Base-by-base conservation (phyloP, 2,113 vertebrate genomes). In the Alces alces region DNA sequence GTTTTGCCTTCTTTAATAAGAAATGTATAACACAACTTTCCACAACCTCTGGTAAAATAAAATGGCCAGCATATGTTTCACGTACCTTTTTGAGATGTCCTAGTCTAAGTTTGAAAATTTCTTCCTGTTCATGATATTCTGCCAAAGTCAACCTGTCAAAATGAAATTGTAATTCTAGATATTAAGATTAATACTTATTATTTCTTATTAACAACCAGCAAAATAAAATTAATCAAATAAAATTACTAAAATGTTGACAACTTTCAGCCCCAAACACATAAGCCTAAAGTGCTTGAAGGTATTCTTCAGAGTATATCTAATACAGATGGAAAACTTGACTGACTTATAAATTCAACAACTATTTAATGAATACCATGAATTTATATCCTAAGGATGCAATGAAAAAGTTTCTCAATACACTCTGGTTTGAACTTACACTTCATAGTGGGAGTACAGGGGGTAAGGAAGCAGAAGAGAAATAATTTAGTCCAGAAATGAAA, bases 61-160 rank as follows among this genome's bases (percentile, higher is more conserved):
- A 70, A 93, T 87, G 54, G 85, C 23, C 78, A 96, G 3, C 89
- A 84, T n/a, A 92, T 96, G 83, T 2, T 64, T 89, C 87, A 97
- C 98, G 54, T 98, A 99, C 99, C 99, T 99, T 99, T 98, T 99
- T 99, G 97, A 99, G 99, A 99, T 99, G 99, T 98, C 99, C 99
- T 96, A 99, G 99, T 97, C 99, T 99, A 98, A 99, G 99, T 98
- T 99, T 99, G 99, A 99, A 99, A 98, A 99, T 99, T 99, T 99
- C 99, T 98, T 99, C 99, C 98, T 99, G 99, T 98, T 99, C 99
- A 3, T 99, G 99, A 98, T 99, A 99, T 97, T 99, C 99, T 96
- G 99, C 99, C 98, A 99, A 98, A 90, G 99, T 99, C 98, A 99
- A 99, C 98, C 99, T 99, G 98, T 33, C 98, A 97, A 98, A 95